Conservation (phyloP, 2,113 vertebrate species). For the Ranitomeya variabilis region DNA sequence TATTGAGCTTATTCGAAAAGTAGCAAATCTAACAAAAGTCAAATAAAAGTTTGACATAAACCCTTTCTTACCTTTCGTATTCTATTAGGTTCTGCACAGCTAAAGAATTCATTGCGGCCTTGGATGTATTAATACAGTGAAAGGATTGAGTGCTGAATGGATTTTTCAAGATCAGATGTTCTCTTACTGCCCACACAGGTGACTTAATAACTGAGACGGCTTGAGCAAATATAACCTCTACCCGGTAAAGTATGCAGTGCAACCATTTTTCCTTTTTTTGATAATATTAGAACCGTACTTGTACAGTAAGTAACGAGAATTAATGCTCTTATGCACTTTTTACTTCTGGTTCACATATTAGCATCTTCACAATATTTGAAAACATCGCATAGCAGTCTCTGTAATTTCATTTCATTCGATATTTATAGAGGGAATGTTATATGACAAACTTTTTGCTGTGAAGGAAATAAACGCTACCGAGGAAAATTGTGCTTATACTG, state of each 20-base stretch:
- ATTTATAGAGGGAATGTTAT: neutral
- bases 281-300: neutral
- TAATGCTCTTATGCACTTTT: neutral
- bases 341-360: neutral
- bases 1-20: constrained; percentile 31
- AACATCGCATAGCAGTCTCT: neutral
- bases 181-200: constrained; percentile 37
- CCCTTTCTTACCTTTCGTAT: constrained; percentile 27
- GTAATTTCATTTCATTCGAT: neutral
- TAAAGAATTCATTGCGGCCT: constrained; percentile 43
- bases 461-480: too few species aligned
- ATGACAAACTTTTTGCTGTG: too few species aligned
- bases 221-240: constrained; percentile 21
- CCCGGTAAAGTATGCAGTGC: neutral
- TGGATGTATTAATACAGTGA: constrained; percentile 41
- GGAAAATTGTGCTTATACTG: too few species aligned
- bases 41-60: constrained; percentile 39
- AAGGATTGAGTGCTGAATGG: constrained; percentile 23
- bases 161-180: constrained; percentile 38
- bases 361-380: neutral
- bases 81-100: constrained; percentile 41
- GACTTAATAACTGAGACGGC: constrained; percentile 23
- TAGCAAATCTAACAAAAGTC: constrained; percentile 20
- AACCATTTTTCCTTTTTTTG: neutral
- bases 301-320: neutral